These are phyloP conservation scores for Benthosema pterotum DNA, from an alignment of 2,797 vertebrate species.

Conservation along the genomic window DNA sequence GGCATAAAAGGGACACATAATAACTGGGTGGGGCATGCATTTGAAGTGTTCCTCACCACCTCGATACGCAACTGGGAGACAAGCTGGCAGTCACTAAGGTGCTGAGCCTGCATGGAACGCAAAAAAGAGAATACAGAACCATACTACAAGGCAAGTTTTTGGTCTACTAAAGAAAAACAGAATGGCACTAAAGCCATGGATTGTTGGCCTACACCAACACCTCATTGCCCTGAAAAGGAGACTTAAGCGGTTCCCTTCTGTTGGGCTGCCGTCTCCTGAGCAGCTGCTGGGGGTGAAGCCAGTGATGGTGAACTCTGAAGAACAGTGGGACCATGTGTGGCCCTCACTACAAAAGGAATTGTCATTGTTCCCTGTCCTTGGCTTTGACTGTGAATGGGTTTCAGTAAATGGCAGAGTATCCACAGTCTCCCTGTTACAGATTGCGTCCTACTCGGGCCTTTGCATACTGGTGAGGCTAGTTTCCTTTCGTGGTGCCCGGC, in stretches of 20 bases:
- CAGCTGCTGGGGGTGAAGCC: slow-evolving; percentile 81
- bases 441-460: slow-evolving; percentile 88
- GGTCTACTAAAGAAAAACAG: no score
- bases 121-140: no score
- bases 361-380: slow-evolving; percentile 86
- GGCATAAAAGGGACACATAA: no score
- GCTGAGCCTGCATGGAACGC: no score
- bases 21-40: no score
- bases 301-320: slow-evolving; percentile 81
- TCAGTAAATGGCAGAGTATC: slow-evolving; percentile 85
- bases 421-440: slow-evolving; percentile 90
- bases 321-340: slow-evolving; percentile 88
- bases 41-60: no score
- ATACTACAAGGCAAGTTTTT: no score
- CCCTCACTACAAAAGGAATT: slow-evolving; percentile 85
- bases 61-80: no score
- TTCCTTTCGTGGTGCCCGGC: slow-evolving; percentile 72
- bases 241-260: slow-evolving; percentile 14
- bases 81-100: no score
- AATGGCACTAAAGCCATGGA: no score
- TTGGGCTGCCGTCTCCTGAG: slow-evolving; percentile 68
- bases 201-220: not conserved
- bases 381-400: slow-evolving; percentile 98
- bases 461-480: slow-evolving; percentile 89
- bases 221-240: slow-evolving; percentile 11